Evolutionary conservation across 2,797 vertebrate species (phyloP).

Genomic region (Cossypha heuglini): DNA sequence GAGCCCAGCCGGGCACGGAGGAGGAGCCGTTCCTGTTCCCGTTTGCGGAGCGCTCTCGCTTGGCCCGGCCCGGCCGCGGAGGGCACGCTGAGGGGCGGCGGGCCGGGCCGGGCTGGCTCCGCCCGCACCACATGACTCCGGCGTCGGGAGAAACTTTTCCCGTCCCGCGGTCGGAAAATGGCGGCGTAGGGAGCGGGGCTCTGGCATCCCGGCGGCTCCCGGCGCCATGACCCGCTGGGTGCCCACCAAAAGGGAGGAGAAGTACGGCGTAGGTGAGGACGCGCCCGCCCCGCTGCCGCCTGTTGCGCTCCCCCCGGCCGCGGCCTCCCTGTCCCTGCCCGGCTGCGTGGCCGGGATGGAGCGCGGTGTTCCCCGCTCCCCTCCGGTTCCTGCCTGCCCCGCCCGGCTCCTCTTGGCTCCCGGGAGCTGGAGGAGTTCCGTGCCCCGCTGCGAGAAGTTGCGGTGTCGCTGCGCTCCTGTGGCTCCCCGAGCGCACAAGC

Average conservation of each 20-base stretch:
- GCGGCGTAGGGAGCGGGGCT: not conserved
- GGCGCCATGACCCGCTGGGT: not conserved
- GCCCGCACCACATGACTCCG: not conserved
- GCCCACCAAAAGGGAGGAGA: not conserved
- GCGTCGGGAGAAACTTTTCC: not conserved
- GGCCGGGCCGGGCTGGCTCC: not conserved
- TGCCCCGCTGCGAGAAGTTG: not conserved
- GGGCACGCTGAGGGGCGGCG: not conserved
- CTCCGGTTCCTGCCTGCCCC: not conserved
- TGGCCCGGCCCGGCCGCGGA: not conserved
- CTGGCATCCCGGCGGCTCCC: not conserved
- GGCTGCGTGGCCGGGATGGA: not conserved
- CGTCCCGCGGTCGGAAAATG: not conserved
- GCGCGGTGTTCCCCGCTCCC: not conserved
- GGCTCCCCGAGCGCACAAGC: not conserved
- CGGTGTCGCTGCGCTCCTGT: accelerated
- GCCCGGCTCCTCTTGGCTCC: not conserved
- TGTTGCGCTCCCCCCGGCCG: not conserved
- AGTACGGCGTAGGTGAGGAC: not conserved
- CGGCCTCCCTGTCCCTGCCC: not conserved
- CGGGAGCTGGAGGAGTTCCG: not conserved
- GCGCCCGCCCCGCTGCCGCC: not conserved
- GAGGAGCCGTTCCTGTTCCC: too few relatives aligned
- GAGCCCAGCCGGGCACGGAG: too few relatives aligned
- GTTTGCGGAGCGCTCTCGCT: too few relatives aligned